Base-by-base conservation (phyloP, 2,797 vertebrate species). In the Cacajao melanocephalus region DNA sequence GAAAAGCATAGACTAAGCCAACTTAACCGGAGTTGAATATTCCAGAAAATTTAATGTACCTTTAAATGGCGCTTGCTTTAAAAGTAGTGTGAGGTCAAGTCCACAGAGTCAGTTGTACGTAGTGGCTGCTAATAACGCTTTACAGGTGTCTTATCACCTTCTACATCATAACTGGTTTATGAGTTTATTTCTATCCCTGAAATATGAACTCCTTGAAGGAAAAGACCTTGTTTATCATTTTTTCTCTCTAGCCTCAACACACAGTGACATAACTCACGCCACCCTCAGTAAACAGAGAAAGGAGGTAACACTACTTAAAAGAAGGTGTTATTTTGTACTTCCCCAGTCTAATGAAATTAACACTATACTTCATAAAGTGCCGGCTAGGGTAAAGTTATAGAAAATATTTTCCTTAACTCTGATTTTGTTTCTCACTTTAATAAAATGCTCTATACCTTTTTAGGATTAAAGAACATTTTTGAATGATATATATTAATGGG, bases 381-480 rank as follows among this genome's bases (percentile, higher is more conserved):
- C 46, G 10, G 30, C 26, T 85, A 61, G 2, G 26, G 36, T 72
- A 26, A 94, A 76, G 7, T 88, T 78, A n/a, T 61, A 36, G 70
- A 91, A 96, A 89, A 36, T 24, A 12, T 46, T 46, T 83, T 79
- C 79, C 79, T 91, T 91, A 88, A 83, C 4, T 41, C 30, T 57
- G 28, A 81, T 90, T 82, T 90, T 78, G 13, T 57, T 89, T 94
- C 73, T 89, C 26, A n/a, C 36, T 89, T 96, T 84, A 96, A 80
- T 87, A 41, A 91, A 88, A 85, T 19, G 44, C 44, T 55, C 33
- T 80, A 6, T 58, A 76, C 10, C 64, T 91, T 81, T 28, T 90
- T 92, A 80, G 86, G 73, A 84, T 67, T 90, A 57, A 96, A 96
- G 52, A 85, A 91, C n/a, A 61, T 19, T 88, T 93, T 83, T 30